phyloP scores from a whole-genome alignment of 2,797 vertebrate species.

The Coendou prehensilis region DNA sequence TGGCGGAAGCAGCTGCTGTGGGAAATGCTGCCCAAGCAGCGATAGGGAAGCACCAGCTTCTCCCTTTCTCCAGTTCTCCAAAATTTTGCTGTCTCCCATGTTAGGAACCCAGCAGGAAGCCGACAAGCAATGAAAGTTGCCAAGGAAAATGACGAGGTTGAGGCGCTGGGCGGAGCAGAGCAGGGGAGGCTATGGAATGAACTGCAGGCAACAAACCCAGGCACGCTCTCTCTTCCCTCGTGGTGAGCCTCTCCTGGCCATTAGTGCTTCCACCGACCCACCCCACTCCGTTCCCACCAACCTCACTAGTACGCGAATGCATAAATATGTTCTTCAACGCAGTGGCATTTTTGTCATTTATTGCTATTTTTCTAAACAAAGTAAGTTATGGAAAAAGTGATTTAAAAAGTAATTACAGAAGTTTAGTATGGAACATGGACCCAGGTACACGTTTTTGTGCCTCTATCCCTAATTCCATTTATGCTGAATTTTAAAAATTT shows the following conservation, averaged over 20 bases:
- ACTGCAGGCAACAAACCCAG: too few species aligned
- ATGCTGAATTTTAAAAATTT: not conserved
- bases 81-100: not conserved
- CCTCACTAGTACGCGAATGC: not conserved
- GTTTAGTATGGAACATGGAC: not conserved
- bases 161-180: not conserved
- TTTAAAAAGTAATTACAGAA: not conserved
- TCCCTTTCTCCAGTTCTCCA: not conserved
- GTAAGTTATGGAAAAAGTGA: not conserved
- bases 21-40: not conserved
- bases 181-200: not conserved
- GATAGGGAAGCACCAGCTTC: not conserved
- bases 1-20: too few species aligned
- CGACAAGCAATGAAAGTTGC: not conserved
- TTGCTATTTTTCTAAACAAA: not conserved
- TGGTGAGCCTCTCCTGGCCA: not conserved
- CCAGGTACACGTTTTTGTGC: not conserved
- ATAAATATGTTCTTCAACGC: not conserved
- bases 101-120: not conserved
- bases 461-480: not conserved
- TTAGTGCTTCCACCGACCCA: not conserved
- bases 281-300: not conserved
- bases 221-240: fast-evolving
- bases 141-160: not conserved
- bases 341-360: not conserved